Conservation (phyloP, 2,113 vertebrate species). For the Lepus europaeus region DNA sequence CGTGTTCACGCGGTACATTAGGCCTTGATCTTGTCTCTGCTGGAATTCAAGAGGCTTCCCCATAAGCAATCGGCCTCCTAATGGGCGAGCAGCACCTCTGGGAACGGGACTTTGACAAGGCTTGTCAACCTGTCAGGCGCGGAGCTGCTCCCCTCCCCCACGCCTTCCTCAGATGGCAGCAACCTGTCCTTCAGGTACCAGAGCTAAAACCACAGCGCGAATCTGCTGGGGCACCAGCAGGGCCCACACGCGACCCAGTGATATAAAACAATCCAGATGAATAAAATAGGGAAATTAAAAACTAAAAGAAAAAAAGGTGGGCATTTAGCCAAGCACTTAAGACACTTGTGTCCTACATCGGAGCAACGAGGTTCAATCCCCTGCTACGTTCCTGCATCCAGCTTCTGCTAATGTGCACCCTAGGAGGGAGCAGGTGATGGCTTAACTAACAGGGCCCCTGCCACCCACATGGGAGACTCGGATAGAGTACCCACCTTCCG, state of each 20-base stretch:
- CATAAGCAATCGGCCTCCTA: constrained; percentile 77
- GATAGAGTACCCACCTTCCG: too few relatives aligned
- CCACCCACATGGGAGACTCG: too few relatives aligned
- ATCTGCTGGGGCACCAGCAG: constrained; percentile 10
- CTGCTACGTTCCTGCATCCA: too few relatives aligned
- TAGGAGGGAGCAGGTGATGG: too few relatives aligned
- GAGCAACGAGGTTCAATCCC: too few relatives aligned
- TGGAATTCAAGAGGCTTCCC: constrained; percentile 67
- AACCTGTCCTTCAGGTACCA: background rate
- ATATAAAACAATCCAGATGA: background rate
- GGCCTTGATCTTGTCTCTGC: constrained; percentile 77
- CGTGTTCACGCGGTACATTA: background rate
- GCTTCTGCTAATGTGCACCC: too few relatives aligned
- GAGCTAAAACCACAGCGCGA: background rate
- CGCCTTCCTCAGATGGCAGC: background rate
- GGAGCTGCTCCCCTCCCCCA: constrained; percentile 50
- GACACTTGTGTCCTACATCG: too few relatives aligned
- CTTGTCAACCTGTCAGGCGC: constrained; percentile 79
- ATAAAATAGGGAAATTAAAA: constrained; percentile 12
- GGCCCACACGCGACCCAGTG: background rate
- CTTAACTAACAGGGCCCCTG: too few relatives aligned
- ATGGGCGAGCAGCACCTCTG: constrained; percentile 70
- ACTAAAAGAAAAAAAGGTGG: too few relatives aligned
- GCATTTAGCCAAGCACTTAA: too few relatives aligned
- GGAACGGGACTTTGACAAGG: constrained; percentile 74